phyloP scores from a whole-genome alignment of 64 coral and sea anemone species.

The Stichodactyla mertensii region DNA sequence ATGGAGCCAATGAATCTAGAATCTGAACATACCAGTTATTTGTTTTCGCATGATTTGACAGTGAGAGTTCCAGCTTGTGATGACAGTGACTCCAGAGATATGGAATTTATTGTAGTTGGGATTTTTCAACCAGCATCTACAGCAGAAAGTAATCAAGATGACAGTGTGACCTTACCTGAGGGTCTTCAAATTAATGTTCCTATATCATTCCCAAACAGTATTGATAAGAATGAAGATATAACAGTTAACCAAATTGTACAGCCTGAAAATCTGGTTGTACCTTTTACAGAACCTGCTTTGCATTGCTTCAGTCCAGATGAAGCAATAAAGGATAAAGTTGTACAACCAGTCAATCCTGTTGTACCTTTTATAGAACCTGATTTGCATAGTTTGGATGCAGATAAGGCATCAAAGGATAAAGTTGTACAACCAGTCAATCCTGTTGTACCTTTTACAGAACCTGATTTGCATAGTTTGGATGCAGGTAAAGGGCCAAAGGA shows the following conservation, averaged over 20 bases:
- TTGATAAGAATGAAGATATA: not conserved
- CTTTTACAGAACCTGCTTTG: not conserved
- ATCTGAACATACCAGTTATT: not conserved
- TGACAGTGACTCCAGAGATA: not conserved
- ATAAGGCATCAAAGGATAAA: not conserved
- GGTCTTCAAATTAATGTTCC: not conserved
- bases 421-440: too few species aligned
- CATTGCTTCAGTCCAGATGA: not conserved
- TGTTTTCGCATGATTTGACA: constrained; percentile 19
- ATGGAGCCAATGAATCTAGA: not conserved
- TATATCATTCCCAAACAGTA: not conserved
- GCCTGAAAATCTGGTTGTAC: not conserved
- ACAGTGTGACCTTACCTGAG: not conserved
- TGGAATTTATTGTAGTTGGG: constrained; percentile 27
- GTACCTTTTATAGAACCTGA: not conserved
- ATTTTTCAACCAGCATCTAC: constrained; percentile 17
- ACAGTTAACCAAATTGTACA: not conserved
- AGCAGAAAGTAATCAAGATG: not conserved
- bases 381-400: not conserved
- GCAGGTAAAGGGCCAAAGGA: too few species aligned
- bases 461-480: too few species aligned
- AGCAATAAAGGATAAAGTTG: not conserved
- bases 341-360: not conserved
- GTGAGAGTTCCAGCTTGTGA: not conserved
- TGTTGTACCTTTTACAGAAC: too few species aligned